Percentiles rank a stretch among this genome's conserved stretches.
These are phyloP conservation scores for Saguinus midas DNA, from an alignment of 2,113 vertebrate genomes.

Conservation along the genomic window DNA sequence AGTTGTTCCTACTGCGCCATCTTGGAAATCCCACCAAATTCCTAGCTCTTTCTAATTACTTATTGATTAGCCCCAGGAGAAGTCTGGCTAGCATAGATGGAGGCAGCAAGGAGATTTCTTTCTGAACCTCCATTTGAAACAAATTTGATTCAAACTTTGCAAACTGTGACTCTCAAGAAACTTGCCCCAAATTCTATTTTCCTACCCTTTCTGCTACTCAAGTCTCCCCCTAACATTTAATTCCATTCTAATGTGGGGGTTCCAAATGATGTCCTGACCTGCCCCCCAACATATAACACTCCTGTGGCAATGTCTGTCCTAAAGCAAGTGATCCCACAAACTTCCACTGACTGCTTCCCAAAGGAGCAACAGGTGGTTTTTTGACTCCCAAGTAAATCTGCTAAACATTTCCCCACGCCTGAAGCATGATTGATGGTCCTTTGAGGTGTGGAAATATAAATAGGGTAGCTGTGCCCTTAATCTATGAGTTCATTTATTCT, in stretches of 20 bases:
- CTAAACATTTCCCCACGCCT: neutral
- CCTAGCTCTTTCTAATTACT: constrained; percentile 45
- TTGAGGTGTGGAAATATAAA: neutral
- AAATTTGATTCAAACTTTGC: neutral
- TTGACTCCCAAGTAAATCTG: neutral
- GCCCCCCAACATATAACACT: neutral
- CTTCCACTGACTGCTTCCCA: neutral
- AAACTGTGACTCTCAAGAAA: neutral
- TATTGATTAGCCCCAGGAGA: constrained; percentile 26
- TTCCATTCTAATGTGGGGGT: neutral
- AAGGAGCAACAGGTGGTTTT: neutral
- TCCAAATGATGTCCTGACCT: neutral
- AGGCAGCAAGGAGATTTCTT: neutral
- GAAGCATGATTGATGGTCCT: neutral
- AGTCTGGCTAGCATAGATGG: neutral
- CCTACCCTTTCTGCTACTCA: neutral
- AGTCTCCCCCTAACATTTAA: neutral
- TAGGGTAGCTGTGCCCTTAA: neutral
- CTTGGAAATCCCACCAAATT: neutral
- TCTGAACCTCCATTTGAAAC: neutral
- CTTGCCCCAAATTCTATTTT: neutral
- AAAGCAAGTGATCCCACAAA: neutral
- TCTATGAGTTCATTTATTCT: neutral
- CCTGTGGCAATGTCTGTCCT: neutral
- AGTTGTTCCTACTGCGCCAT: too few relatives aligned